phyloP scores from a whole-genome alignment of 1,140 invertebrate species.

The Aphelenchoides fujianensis region DNA sequence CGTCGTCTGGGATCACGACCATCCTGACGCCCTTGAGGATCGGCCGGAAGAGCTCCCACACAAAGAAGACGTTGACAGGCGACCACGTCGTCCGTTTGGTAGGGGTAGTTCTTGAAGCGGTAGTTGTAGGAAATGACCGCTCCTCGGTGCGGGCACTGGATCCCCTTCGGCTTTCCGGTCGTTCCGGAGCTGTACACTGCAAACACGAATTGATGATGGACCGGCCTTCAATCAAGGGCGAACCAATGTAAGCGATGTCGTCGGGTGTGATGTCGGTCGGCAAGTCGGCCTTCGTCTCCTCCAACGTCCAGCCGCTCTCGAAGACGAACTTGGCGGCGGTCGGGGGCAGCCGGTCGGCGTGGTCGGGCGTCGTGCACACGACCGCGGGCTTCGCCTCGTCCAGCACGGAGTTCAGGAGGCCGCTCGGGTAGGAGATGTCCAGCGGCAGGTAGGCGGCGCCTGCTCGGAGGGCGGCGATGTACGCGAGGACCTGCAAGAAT shows the following conservation, averaged over 20 bases:
- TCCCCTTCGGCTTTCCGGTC: slow-evolving; percentile 68
- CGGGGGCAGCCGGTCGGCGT: slow-evolving; percentile 44
- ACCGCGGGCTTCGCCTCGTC: slow-evolving; percentile 63
- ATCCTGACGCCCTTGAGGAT: slow-evolving; percentile 63
- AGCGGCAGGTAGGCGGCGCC: slow-evolving; percentile 65
- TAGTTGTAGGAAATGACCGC: slow-evolving; percentile 65
- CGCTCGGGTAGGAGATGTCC: slow-evolving; percentile 65
- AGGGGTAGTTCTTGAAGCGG: slow-evolving; percentile 63
- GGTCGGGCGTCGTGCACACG: slow-evolving; percentile 57
- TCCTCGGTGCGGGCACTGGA: slow-evolving; percentile 65
- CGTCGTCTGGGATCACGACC: slow-evolving; percentile 63
- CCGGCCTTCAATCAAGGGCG: slow-evolving; percentile 46
- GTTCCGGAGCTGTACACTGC: slow-evolving; percentile 64
- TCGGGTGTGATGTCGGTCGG: slow-evolving; percentile 50
- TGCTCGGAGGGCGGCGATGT: slow-evolving; percentile 66
- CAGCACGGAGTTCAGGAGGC: slow-evolving; percentile 63
- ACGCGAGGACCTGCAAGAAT: slow-evolving; percentile 57
- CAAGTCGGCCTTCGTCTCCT: slow-evolving; percentile 11
- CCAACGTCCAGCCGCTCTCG: slow-evolving; percentile 11
- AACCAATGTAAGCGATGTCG: slow-evolving; percentile 66
- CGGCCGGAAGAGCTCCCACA: slow-evolving; percentile 65
- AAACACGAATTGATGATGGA: neutral
- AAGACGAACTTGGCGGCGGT: slow-evolving; percentile 7
- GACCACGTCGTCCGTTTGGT: slow-evolving; percentile 62
- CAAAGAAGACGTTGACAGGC: slow-evolving; percentile 66